phyloP scores from a whole-genome alignment of 2,888 invertebrate genomes.

The Candidula unifasciata region DNA sequence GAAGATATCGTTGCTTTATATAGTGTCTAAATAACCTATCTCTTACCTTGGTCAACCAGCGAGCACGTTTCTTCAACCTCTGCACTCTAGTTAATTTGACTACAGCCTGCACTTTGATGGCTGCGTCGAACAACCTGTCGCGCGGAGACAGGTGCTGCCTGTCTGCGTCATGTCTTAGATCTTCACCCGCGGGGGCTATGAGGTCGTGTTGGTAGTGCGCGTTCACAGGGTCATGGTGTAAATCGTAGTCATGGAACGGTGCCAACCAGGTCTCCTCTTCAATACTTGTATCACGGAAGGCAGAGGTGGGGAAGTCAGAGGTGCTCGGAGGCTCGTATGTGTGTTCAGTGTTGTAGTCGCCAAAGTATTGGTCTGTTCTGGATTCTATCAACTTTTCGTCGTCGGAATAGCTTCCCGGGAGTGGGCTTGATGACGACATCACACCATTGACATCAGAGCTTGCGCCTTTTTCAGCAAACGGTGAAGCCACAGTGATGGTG shows the following conservation, averaged over 20 bases:
- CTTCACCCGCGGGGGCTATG: background rate
- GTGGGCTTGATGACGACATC: background rate
- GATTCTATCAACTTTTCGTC: background rate
- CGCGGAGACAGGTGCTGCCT: background rate
- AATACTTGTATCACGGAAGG: background rate
- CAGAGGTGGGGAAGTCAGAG: too few species aligned
- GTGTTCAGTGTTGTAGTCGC: background rate
- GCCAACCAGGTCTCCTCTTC: background rate
- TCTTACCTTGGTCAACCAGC: conserved; percentile 46
- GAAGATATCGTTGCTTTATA: too few species aligned
- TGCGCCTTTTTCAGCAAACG: background rate
- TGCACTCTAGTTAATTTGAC: conserved; percentile 23
- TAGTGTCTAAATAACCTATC: too few species aligned
- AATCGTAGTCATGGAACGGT: conserved; percentile 8
- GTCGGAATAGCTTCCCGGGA: conserved; percentile 13
- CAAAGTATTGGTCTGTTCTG: background rate
- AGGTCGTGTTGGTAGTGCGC: background rate
- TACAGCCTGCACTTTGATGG: conserved; percentile 18
- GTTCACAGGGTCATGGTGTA: background rate
- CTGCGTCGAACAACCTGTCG: conserved; percentile 4
- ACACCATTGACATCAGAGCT: too few species aligned
- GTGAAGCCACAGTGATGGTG: background rate
- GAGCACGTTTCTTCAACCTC: conserved; percentile 23
- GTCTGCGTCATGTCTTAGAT: background rate
- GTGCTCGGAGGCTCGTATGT: background rate